Conservation (phyloP, 2,113 vertebrate genomes). For the Alectura lathami region DNA sequence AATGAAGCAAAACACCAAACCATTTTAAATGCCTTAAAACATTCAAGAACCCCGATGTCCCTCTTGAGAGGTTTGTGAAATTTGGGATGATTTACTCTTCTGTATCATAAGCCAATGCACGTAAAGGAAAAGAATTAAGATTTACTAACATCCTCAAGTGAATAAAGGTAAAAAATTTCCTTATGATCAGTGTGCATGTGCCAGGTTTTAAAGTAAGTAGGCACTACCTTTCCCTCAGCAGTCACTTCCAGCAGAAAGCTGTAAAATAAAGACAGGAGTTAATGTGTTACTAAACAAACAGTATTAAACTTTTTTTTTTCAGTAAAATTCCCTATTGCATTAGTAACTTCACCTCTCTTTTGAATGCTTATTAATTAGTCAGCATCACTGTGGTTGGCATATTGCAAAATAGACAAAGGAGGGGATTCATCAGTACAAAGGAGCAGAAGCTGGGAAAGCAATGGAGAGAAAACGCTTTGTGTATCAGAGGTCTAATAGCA, state of each 20-base stretch:
- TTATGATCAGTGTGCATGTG: background rate
- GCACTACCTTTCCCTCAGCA: conserved; percentile 4
- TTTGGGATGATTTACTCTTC: conserved; percentile 25
- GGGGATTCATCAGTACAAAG: background rate
- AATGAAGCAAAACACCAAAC: conserved; percentile 72
- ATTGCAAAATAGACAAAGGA: background rate
- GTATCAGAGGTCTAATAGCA: rapidly evolving
- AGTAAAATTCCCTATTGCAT: background rate
- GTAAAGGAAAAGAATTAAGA: conserved; percentile 24
- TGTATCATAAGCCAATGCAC: conserved; percentile 26
- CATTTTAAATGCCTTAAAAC: conserved; percentile 76
- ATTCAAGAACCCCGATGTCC: conserved; percentile 25
- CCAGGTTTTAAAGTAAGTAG: conserved; percentile 24
- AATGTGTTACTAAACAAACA: background rate
- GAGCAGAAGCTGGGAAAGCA: background rate
- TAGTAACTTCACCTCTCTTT: background rate
- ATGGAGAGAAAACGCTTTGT: rapidly evolving
- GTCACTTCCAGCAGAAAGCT: conserved; percentile 42
- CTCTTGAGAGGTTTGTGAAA: conserved; percentile 12
- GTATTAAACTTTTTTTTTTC: background rate
- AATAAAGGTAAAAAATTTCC: conserved; percentile 31
- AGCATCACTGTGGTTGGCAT: background rate
- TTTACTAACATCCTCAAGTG: conserved; percentile 1
- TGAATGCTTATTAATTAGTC: background rate
- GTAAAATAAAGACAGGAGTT: conserved; percentile 30